phyloP scores from a whole-genome alignment of 2,113 vertebrate genomes.

The Tamias sibiricus region DNA sequence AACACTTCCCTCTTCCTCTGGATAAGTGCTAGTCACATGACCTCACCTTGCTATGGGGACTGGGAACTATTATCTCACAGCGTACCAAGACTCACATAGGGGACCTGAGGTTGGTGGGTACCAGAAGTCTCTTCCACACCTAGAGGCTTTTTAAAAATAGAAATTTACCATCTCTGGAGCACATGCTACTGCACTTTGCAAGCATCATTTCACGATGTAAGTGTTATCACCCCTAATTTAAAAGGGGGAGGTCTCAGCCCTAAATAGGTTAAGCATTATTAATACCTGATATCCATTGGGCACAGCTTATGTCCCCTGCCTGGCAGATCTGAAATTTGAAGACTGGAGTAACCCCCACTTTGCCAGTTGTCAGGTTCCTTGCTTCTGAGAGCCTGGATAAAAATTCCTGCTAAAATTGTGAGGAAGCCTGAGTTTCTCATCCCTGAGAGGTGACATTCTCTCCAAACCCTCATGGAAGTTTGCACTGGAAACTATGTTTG shows the following conservation, averaged over 20 bases:
- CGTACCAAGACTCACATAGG: background rate
- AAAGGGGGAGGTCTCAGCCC: background rate
- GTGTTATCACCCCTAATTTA: background rate
- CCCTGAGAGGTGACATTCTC: too few relatives aligned
- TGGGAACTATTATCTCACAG: background rate
- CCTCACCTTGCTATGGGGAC: background rate
- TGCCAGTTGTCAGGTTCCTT: too few relatives aligned
- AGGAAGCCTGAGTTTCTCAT: too few relatives aligned
- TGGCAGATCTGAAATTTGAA: background rate
- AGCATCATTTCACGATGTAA: background rate
- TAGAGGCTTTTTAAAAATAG: background rate
- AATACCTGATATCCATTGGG: background rate
- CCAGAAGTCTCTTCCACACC: background rate
- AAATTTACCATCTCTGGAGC: background rate
- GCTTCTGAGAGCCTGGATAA: too few relatives aligned
- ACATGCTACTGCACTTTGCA: background rate
- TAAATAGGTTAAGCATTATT: background rate
- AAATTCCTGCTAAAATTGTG: too few relatives aligned
- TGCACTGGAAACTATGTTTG: background rate
- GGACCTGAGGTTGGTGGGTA: background rate
- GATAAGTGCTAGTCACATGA: background rate
- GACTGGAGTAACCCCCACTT: too few relatives aligned
- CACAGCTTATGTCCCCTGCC: background rate
- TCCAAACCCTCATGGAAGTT: background rate
- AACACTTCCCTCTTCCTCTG: background rate